These are phyloP conservation scores for Sturmia bella DNA, from an alignment of 2,888 invertebrate genomes.

Conservation along the genomic window DNA sequence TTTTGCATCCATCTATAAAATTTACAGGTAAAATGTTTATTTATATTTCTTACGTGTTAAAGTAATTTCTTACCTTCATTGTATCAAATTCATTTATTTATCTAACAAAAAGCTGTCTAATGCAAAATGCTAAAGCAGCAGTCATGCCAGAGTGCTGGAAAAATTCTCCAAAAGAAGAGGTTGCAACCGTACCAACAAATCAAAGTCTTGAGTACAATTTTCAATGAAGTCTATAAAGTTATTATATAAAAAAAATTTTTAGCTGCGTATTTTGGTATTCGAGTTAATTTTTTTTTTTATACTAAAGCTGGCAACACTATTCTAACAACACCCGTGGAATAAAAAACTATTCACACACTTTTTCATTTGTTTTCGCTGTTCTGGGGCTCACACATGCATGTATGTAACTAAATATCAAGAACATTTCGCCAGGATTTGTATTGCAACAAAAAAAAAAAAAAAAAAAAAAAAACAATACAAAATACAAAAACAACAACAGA, in stretches of 20 bases:
- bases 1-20: conserved; percentile 29
- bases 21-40: conserved; percentile 21
- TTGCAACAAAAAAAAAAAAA: conserved; percentile 44
- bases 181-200: too few relatives aligned
- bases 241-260: too few relatives aligned
- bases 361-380: conserved; percentile 27
- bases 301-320: conserved; percentile 19
- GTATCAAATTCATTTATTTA: conserved; percentile 41
- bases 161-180: too few relatives aligned
- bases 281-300: background rate
- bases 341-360: conserved; percentile 46
- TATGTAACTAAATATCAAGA: conserved; percentile 68
- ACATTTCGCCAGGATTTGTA: conserved; percentile 67
- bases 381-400: conserved; percentile 30
- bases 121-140: conserved; percentile 33
- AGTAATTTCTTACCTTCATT: conserved; percentile 14
- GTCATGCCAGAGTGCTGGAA: conserved; percentile 13
- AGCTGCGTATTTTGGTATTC: background rate
- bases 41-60: conserved; percentile 11
- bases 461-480: conserved; percentile 26
- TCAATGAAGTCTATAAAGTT: too few relatives aligned
- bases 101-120: conserved; percentile 33
- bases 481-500: too few relatives aligned
- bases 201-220: too few relatives aligned
- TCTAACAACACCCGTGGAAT: background rate